Evolutionary conservation across 1,140 invertebrate species (phyloP), one percentile per base, ranked within the genome.

Genomic region (Achatina immaculata): DNA sequence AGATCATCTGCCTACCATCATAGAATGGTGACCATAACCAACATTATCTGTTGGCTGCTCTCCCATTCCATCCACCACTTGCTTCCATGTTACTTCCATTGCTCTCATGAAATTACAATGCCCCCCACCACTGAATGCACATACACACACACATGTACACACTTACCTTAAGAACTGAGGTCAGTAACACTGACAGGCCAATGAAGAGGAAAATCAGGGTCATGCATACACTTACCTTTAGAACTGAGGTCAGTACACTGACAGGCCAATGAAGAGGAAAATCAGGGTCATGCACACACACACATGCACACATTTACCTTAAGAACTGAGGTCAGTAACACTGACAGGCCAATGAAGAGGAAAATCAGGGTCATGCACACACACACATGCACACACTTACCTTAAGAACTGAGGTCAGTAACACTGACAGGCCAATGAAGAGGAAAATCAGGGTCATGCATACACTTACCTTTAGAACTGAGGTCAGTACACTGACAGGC

Each of bases 121-220:
- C n/a, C n/a, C n/a, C n/a, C n/a, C n/a, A n/a, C n/a, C n/a, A n/a
- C n/a, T 14, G 36, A 40, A 65, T 28, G n/a, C 31, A 65, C 24
- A 65, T 34, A 65, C 24, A 65, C 62, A 28, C 24, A 65, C 24
- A 34, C 62, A 28, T n/a, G 9, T 9, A 65, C 24, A 14, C 31
- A 82, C 81, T 83, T 87, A 92, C 91, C 86, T 94, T 94, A 48
- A 99, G 92, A 88, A 99, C 93, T 75, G 96, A 95, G 40, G 97
- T 99, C 79, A 99, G 92, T 11, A 98, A 92, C 14, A 99, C 97
- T 4, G 98, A 99, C 48, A 95, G 93, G 7, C 98, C 98, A 88
- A 99, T 98, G 86, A 97, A 95, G n/a, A 97, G 88, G 90, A 99
- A 99, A 83, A 99, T 99, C 31, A 96, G 86, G 66, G 99, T 95